phyloP scores from a whole-genome alignment of 2,113 vertebrate genomes.

The Microcebus griseorufus region DNA sequence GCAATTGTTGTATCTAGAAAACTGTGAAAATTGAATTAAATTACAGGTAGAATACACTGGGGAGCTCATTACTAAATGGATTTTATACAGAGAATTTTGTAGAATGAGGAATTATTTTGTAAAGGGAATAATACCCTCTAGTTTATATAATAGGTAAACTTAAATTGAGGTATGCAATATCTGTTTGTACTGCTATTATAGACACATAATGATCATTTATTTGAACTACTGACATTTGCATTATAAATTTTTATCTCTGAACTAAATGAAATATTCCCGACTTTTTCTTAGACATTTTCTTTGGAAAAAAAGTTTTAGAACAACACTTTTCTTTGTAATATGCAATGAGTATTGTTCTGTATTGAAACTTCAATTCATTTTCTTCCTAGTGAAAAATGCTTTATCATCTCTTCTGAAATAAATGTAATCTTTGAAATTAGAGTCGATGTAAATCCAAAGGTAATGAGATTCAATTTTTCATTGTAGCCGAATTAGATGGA shows the following conservation, averaged over 20 bases:
- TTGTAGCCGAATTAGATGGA: constrained; percentile 68
- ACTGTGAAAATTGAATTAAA: constrained; percentile 56
- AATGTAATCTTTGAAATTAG: constrained; percentile 70
- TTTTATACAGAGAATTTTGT: background rate
- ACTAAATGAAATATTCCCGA: background rate
- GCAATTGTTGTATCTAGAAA: constrained; percentile 55
- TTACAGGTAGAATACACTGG: constrained; percentile 41
- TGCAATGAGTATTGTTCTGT: background rate
- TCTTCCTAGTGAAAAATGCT: constrained; percentile 39
- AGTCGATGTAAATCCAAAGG: constrained; percentile 64
- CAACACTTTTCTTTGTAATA: background rate
- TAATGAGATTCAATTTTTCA: constrained; percentile 78
- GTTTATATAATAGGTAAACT: constrained; percentile 15
- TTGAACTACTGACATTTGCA: background rate
- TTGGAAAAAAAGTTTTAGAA: constrained; percentile 4
- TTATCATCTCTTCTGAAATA: constrained; percentile 65
- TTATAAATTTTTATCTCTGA: background rate
- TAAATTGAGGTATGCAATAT: background rate
- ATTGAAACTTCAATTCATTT: constrained; percentile 49
- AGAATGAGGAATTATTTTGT: constrained; percentile 21
- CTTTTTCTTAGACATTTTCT: constrained; percentile 18
- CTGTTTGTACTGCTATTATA: background rate
- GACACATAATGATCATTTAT: background rate
- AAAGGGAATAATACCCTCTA: background rate
- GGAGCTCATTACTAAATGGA: constrained; percentile 60